Evolutionary conservation across 1,140 invertebrate species (phyloP).

Genomic region (Papilio helenus): DNA sequence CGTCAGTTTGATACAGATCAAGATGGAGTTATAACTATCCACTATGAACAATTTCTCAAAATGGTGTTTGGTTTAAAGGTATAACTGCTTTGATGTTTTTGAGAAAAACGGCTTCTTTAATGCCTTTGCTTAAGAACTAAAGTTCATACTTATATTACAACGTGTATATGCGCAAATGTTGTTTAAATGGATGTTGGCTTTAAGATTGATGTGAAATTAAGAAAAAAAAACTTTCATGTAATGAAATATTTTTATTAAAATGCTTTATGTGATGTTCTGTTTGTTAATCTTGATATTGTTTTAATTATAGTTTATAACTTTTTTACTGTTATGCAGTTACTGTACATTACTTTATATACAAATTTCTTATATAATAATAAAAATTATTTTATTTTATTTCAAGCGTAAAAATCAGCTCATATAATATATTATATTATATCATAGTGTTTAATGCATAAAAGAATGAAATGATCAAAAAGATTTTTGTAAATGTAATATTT

Average conservation of each 20-base stretch:
- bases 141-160: conserved; percentile 5
- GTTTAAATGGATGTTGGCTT: conserved; percentile 1
- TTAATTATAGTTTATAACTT: neutral
- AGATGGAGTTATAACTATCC: conserved; percentile 97
- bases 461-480: neutral
- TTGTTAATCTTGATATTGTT: neutral
- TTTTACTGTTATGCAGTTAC: conserved; percentile 2
- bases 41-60: conserved; percentile 98
- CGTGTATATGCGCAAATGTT: conserved; percentile 7
- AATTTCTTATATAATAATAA: neutral
- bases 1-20: conserved; percentile 95
- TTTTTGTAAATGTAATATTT: neutral
- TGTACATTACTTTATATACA: neutral
- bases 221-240: neutral
- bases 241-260: neutral
- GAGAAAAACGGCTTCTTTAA: neutral
- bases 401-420: no score
- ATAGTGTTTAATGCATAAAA: neutral
- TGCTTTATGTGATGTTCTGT: conserved; percentile 7
- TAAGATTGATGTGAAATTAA: neutral
- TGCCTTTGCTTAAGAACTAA: conserved; percentile 18
- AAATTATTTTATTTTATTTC: no score
- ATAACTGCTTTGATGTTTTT: conserved; percentile 77
- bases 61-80: conserved; percentile 97
- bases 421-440: neutral